phyloP scores from a whole-genome alignment of 2,888 invertebrate species.

The Pteria penguin region DNA sequence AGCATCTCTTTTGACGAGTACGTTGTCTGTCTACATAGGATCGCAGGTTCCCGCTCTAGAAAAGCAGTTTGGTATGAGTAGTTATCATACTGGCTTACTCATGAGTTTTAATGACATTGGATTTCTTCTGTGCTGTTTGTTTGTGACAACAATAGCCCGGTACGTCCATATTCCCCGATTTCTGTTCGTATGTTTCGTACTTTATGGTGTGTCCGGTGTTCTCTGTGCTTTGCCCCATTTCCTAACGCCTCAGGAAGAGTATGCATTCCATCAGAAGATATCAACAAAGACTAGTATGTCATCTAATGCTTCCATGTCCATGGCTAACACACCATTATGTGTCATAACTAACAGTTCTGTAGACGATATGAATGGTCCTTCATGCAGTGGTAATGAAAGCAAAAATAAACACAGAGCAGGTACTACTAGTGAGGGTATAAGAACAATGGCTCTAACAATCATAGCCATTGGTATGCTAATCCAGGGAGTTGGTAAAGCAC shows the following conservation, averaged over 20 bases:
- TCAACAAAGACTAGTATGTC: background rate
- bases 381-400: background rate
- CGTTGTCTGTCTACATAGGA: slow-evolving; percentile 14
- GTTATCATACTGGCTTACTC: slow-evolving; percentile 28
- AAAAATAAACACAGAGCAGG: background rate
- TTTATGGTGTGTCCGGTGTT: slow-evolving; percentile 19
- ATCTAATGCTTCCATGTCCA: background rate
- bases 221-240: slow-evolving; percentile 32
- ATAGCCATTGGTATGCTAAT: slow-evolving; percentile 25
- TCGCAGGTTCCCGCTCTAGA: slow-evolving; percentile 32
- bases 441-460: slow-evolving; percentile 3
- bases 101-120: slow-evolving; percentile 38
- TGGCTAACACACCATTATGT: background rate
- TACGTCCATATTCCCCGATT: slow-evolving; percentile 28
- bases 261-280: background rate
- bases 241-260: background rate
- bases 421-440: background rate
- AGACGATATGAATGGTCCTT: background rate
- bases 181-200: slow-evolving; percentile 8
- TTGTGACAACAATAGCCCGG: slow-evolving; percentile 9
- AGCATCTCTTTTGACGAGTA: slow-evolving; percentile 10
- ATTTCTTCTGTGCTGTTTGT: slow-evolving; percentile 7
- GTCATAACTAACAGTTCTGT: background rate
- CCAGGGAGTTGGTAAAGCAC: slow-evolving; percentile 26
- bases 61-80: slow-evolving; percentile 34